Evolutionary conservation across 2,888 invertebrate species (phyloP), one percentile per base, ranked within the genome.

Genomic region (Volucella bombylans): DNA sequence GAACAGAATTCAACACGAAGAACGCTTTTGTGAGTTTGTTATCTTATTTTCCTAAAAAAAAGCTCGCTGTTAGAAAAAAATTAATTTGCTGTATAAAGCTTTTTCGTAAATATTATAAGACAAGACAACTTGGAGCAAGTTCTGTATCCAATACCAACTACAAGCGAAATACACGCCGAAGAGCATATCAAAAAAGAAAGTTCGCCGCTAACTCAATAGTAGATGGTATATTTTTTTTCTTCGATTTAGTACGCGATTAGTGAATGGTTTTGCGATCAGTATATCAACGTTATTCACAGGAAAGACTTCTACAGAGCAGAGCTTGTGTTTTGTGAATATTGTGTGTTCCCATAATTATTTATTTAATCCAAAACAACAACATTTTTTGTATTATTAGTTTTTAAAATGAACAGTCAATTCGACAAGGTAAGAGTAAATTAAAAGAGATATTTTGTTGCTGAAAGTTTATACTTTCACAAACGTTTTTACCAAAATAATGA

Each of bases 221-320:
- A 65, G 11, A 41, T 41, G 23, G 52, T 65, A 50, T 23, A 43
- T 59, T 43, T 72, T 2, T 61, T 61, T 72, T 41, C 47, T 67
- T 57, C 38, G 49, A 55, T 18, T 69, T 62, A 57, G 74, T 64
- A 55, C 68, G 57, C 64, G 57, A 64, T 68, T 81, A 52, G 55
- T 69, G 62, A 69, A 55, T 68, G 52, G 68, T 62, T 74, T 31
- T 39, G 49, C 43, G 54, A 61, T 74, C 80, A 81, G 80, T 81
- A 55, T 49, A 64, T 76, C 57, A 50, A 57, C 62, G 76, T 55
- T 68, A 52, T 62, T 64, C 80, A 52, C 31, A 23, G 76, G 57
- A 69, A 57, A 14, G 55, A 55, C 76, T 57, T 55, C 14, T 57
- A 23, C n/a, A n/a, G 50, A 39, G 45, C 62, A 23, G 18, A 62